Base-by-base conservation (phyloP, 1,140 invertebrate genomes). In the Drosophila micromelanica region DNA sequence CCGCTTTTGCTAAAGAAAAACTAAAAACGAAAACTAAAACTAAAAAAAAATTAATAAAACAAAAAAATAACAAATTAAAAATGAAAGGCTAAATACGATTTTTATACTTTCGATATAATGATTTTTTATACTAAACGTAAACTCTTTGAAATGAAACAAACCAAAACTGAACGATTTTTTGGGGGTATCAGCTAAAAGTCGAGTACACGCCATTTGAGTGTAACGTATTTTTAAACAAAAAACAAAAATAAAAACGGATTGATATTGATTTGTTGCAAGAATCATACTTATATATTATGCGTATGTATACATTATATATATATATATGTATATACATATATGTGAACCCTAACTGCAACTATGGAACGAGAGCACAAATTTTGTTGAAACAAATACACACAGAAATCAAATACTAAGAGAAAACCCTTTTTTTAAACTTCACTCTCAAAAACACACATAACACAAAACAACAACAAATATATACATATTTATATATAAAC, bases 61-160 rank as follows among this genome's bases (percentile, higher is more conserved):
- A n/a, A 65, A 73, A 9, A 67, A 79, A 76, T 57, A 65, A 73
- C 7, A 67, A 54, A 65, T 57, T 46, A 51, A 59, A 74, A 69
- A 68, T 71, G 74, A 74, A 84, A 67, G 75, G 80, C 85, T 80
- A 84, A 90, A 90, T 82, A 90, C 87, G 79, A 90, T 91, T 90
- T 90, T 90, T 90, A 90, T 84, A 90, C 84, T 91, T 84, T 91
- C 82, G 75, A 90, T 80, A 90, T 74, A 80, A 90, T 89, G 84
- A 80, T 89, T 91, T 90, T 90, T 91, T 86, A 91, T 91, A 91
- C 84, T 89, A 89, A 90, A 73, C 70, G 59, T 67, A 80, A 80
- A 85, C 71, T 84, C 74, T 90, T 90, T 77, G 59, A 80, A 76
- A 78, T 46, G 43, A 69, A 54, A 49, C 35, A 46, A 65, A 71